These are phyloP conservation scores for Sphaerodactylus townsendi DNA, from an alignment of 2,113 vertebrate species.

Conservation along the genomic window DNA sequence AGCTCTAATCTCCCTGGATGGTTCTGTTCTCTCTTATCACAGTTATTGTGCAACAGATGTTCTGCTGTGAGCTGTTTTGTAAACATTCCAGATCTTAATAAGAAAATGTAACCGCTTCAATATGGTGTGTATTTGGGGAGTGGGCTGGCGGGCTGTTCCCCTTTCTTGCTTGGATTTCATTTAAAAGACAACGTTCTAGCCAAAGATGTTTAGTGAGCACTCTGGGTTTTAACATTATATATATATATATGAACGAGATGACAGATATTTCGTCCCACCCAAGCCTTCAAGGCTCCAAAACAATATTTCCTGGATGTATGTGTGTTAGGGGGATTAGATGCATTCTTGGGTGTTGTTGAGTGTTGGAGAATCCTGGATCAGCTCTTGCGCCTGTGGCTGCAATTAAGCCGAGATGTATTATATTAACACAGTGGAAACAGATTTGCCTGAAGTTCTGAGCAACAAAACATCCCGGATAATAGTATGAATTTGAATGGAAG, in stretches of 20 bases:
- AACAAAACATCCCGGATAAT: background rate
- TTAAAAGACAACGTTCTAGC: background rate
- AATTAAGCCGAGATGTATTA: background rate
- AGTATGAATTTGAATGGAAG: background rate
- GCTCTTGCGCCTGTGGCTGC: background rate
- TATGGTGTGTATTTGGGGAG: background rate
- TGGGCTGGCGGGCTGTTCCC: background rate
- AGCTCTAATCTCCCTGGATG: background rate
- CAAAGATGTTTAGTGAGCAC: background rate
- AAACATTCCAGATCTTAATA: constrained; percentile 16
- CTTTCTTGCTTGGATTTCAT: background rate
- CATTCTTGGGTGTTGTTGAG: background rate
- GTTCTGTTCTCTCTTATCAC: background rate
- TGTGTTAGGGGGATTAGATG: background rate
- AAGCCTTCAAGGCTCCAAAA: background rate
- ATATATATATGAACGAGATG: background rate
- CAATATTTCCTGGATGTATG: background rate
- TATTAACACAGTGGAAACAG: background rate
- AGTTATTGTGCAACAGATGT: constrained; percentile 8
- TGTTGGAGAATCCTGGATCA: background rate
- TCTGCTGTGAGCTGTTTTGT: background rate
- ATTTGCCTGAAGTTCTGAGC: background rate
- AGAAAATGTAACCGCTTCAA: background rate
- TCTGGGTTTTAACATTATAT: background rate
- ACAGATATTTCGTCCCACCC: background rate